Percentiles rank a stretch among this genome's conserved stretches.
Evolutionary conservation across 2,113 vertebrate species (phyloP).

Genomic region (Zapus hudsonius): DNA sequence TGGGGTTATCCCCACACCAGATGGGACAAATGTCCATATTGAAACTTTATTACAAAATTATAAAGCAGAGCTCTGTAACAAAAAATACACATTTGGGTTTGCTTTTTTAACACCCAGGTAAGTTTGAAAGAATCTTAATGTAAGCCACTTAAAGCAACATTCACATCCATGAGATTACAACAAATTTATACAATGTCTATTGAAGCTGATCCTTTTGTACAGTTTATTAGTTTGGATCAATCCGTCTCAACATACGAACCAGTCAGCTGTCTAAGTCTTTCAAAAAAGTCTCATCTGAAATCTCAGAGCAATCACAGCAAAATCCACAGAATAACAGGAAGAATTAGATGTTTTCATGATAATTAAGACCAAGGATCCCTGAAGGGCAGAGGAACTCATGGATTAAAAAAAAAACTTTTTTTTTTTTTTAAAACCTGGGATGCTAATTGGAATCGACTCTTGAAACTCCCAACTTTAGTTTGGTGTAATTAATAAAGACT

Average conservation of each 20-base stretch:
- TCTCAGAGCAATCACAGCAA: slow-evolving; percentile 56
- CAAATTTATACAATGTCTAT: slow-evolving; percentile 74
- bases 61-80: slow-evolving; percentile 86
- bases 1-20: slow-evolving; percentile 44
- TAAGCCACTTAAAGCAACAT: slow-evolving; percentile 82
- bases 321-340: slow-evolving; percentile 37
- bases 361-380: slow-evolving; percentile 59
- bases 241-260: slow-evolving; percentile 72
- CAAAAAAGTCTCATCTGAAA: slow-evolving; percentile 66
- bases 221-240: slow-evolving; percentile 78
- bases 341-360: slow-evolving; percentile 52
- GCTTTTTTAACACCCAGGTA: slow-evolving; percentile 75
- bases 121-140: slow-evolving; percentile 76
- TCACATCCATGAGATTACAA: slow-evolving; percentile 77
- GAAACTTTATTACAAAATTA: slow-evolving; percentile 90
- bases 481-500: slow-evolving; percentile 49
- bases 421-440: no score
- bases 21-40: slow-evolving; percentile 66
- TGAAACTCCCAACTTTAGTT: slow-evolving; percentile 58
- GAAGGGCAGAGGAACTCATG: not conserved
- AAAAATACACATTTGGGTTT: slow-evolving; percentile 79
- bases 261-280: slow-evolving; percentile 52
- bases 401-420: no score
- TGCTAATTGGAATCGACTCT: slow-evolving; percentile 40
- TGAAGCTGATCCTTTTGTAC: slow-evolving; percentile 79